Evolutionary conservation across 2,113 vertebrate genomes (phyloP).

Genomic region (Fukomys damarensis): DNA sequence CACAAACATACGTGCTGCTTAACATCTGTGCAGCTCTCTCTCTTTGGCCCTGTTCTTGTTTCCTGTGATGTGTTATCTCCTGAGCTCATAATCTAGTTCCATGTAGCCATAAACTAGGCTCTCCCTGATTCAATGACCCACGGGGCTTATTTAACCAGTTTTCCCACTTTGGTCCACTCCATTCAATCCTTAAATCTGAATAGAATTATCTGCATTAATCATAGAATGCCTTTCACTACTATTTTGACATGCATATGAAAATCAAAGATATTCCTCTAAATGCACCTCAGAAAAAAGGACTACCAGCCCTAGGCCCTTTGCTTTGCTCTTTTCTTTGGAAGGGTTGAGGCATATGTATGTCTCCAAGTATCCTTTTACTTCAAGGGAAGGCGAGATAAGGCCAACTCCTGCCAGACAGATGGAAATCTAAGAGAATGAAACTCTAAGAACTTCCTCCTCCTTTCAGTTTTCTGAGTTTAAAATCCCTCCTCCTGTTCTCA

Average conservation of each 20-base stretch:
- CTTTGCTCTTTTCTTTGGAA: constrained; percentile 43
- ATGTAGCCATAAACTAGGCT: background rate
- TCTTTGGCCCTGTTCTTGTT: background rate
- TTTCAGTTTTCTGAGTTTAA: background rate
- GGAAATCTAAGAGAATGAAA: background rate
- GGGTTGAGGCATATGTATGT: background rate
- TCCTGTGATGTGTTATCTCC: background rate
- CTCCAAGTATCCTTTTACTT: background rate
- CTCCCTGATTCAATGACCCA: background rate
- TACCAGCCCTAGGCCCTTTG: background rate
- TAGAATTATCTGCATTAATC: background rate
- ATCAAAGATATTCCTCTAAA: constrained; percentile 37
- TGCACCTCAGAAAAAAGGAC: background rate
- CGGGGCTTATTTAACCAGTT: background rate
- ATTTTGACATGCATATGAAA: background rate
- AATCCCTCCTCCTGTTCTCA: background rate
- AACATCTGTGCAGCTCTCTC: background rate
- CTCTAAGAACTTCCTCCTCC: background rate
- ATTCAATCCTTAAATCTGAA: background rate
- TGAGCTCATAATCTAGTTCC: background rate
- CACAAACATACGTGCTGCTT: background rate
- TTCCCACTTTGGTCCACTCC: background rate
- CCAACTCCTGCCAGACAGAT: background rate
- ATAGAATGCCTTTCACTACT: background rate
- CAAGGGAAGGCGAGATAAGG: background rate